Base-by-base conservation (phyloP, 1,140 invertebrate genomes). In the Zaprionus lachaisei region DNA sequence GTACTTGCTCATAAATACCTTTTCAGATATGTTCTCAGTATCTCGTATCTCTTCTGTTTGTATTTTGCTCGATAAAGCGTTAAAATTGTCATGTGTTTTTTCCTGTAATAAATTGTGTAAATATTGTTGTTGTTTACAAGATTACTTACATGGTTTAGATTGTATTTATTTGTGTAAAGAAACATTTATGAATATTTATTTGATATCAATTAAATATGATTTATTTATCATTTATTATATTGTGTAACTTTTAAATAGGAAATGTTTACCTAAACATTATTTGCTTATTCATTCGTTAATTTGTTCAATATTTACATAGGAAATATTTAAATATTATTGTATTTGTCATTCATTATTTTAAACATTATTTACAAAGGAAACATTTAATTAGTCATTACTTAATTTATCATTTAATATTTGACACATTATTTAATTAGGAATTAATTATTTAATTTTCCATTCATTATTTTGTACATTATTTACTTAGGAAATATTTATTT, bases 1-100 rank as follows among this genome's bases (percentile, higher is more conserved):
- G 22, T 60, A 37, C 9, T 28, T 60, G 11, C 41, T 31, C 49
- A 47, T 69, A 74, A 63, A 70, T 63, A 49, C 34, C 58, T 34
- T 34, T 34, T 12, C 62, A 31, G 66, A 47, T 47, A 74, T 57
- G n/a, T 15, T 24, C 22, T 38, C 68, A 26, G 37, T 34, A 55
- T 65, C 44, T 55, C 24, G 22, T 20, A 12, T 26, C 31, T 31
- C 47, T 22, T 51, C 49, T 26, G 12, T n/a, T 41, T 65, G n/a
- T 56, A 65, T 20, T 56, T 20, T 24, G 55, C 22, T 1, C 54
- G 51, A 57, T 41, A 56, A 57, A 31, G 17, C 38, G 20, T 20
- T 20, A 15, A 12, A 56, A 54, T 26, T 54, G 20, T 54, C 22
- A 54, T 6, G 51, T 54, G 22, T 54, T 56, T 15, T 51, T 17